A percentile compares a stretch with the other conserved stretches of the same genome.
Evolutionary conservation across 2,797 vertebrate species (phyloP).

Genomic region (Sylvia borin): DNA sequence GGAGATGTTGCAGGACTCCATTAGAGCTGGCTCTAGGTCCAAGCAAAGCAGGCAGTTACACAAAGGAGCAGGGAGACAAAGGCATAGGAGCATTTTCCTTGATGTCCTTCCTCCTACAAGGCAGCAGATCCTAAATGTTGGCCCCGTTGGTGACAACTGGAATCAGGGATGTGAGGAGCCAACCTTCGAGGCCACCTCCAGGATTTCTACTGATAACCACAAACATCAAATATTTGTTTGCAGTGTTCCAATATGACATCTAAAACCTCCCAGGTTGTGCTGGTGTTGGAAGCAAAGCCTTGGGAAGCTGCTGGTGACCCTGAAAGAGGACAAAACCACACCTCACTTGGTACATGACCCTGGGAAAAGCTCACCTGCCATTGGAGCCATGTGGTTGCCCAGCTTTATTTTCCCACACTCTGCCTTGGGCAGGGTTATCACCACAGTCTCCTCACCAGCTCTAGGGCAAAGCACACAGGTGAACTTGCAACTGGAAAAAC

Average conservation of each 20-base stretch:
- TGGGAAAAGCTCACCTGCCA: background rate
- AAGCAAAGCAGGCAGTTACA: background rate
- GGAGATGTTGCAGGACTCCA: background rate
- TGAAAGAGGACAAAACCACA: background rate
- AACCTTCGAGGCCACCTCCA: background rate
- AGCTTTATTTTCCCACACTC: background rate
- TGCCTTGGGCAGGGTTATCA: background rate
- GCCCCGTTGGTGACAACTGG: background rate
- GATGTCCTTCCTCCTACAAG: background rate
- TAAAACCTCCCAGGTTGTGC: background rate
- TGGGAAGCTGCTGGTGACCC: background rate
- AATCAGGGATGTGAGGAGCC: background rate
- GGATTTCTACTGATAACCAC: accelerated
- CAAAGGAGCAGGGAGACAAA: background rate
- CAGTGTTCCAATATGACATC: accelerated
- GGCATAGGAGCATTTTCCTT: background rate
- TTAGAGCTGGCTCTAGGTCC: background rate
- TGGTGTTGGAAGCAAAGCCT: background rate
- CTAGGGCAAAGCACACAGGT: background rate
- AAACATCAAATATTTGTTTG: background rate
- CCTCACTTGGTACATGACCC: accelerated
- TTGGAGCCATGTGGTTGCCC: accelerated
- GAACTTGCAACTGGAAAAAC: background rate
- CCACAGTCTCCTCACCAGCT: background rate
- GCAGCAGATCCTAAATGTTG: background rate